Percentiles rank a stretch among this genome's conserved stretches.
Conservation (phyloP, 1,140 invertebrate species). For the Drosophila lini region DNA sequence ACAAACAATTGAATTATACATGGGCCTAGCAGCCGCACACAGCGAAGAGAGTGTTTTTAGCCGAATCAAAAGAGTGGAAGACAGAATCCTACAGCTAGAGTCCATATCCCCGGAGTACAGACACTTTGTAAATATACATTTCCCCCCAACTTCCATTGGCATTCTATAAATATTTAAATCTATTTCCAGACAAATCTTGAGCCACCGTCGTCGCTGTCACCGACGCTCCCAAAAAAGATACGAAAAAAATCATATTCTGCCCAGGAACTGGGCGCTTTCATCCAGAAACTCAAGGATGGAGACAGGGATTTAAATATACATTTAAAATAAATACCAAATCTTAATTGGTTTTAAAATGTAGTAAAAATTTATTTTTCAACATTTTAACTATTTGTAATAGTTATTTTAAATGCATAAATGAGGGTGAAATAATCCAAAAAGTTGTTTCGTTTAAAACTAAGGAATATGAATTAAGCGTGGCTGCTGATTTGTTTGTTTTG, state of each 20-base stretch:
- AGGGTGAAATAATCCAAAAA: conserved; percentile 59
- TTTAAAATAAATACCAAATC: conserved; percentile 21
- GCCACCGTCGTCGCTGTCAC: not conserved
- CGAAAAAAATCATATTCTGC: conserved; percentile 41
- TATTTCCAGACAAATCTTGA: conserved; percentile 40
- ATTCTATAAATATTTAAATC: conserved; percentile 2
- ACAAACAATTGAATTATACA: conserved; percentile 55
- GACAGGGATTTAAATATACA: not conserved
- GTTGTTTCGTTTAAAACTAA: conserved; percentile 44
- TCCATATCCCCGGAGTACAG: conserved; percentile 90
- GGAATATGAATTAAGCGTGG: conserved; percentile 48
- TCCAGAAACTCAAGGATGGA: conserved; percentile 27
- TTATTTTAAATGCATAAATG: conserved; percentile 60
- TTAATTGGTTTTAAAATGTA: conserved; percentile 42
- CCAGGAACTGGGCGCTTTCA: conserved; percentile 18
- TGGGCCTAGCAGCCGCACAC: conserved; percentile 74
- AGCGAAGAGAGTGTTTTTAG: conserved; percentile 86
- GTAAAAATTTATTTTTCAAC: conserved; percentile 66
- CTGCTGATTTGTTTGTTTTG: conserved; percentile 35
- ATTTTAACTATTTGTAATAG: conserved; percentile 74
- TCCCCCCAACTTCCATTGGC: not conserved
- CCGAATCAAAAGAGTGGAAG: conserved; percentile 88
- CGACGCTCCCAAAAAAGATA: conserved; percentile 6
- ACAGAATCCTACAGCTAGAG: conserved; percentile 88
- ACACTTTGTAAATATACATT: conserved; percentile 85